Base-by-base conservation (phyloP, 2,888 invertebrate genomes). In the Tiphia femorata region DNA sequence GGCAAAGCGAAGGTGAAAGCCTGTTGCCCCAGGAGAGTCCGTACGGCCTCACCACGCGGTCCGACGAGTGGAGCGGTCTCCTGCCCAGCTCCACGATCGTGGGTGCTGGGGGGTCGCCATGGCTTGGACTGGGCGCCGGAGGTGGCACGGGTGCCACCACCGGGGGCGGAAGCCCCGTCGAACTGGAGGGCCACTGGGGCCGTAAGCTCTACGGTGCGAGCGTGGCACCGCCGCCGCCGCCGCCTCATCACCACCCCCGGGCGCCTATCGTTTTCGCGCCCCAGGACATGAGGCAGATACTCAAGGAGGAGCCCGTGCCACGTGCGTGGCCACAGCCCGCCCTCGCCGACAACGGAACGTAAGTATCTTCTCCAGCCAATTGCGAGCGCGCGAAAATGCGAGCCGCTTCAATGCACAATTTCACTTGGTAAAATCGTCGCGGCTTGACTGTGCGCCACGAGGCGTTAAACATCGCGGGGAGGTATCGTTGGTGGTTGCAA, bases 11-110 rank as follows among this genome's bases (percentile, higher is more conserved):
- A 72, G 70, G 61, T 64, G 64, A 65, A 73, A 75, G 76, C 68
- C 70, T 76, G 75, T 73, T 75, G 75, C 76, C 73, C 65, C 73
- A 72, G 64, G 70, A 75, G 72, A 75, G 65, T 67, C 70, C 74
- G 62, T 73, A 80, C 83, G 81, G 83, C 82, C 76, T 82, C 75
- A 82, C 79, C 70, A 83, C 82, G 82, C 79, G 82, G 71, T 82
- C 82, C 80, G 83, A 83, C 82, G 82, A 82, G 82, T 82, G 82
- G 82, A 81, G 79, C 76, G 80, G 82, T 78, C 81, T 82, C 76
- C 78, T 81, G 78, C 82, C 83, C 82, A 83, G 82, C 82, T 80
- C 82, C 82, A 81, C 82, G 27, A 81, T 83, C 73, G 82, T 83
- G 81, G 83, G 83, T 72, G 82, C 82, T 82, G 82, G 83, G 76